Evolutionary conservation across 2,888 invertebrate species (phyloP), one percentile per base, ranked within the genome.

Genomic region (Archaeoteleia sp.): DNA sequence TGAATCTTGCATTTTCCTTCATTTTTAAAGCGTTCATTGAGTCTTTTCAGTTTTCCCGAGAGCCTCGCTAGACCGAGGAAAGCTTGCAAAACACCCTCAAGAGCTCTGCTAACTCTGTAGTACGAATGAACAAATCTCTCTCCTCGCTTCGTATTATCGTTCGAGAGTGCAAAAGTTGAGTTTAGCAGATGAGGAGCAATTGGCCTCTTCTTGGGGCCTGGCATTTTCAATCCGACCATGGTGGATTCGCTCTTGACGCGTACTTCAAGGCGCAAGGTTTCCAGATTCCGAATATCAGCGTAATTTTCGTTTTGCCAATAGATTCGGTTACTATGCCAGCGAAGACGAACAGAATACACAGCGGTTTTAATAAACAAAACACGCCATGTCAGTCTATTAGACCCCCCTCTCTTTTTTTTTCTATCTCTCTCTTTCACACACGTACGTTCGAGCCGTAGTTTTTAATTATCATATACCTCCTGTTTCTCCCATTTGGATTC

Each of bases 391-490:
- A 20, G 54, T 43, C 43, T 55, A 55, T 43, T 55, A 55, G 45
- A 55, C 37, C 20, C 5, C 3, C 20, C 20, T 20, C 20, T 20
- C 20, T 20, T 20, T 4, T 4, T 20, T 5, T 20, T 20, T 20
- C 20, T 20, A 20, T 20, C 20, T 20, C 20, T 4, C 54, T 54
- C 34, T 35, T 29, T 34, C 35, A 45, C 55, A 45, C 35, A 37
- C 30, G 7, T 46, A 57, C 25, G 27, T 39, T 30, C 14, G 37
- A 57, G 46, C 35, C 35, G 32, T 20, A 39, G 46, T 57, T 57
- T 57, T 57, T 57, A 57, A 57, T 57, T 57, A 57, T 39, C 57
- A 57, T 46, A 46, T 40, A 37, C 30, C 27, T 57, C 25, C 23
- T 20, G 57, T 32, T 46, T 23, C 46, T 39, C 29, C 15, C 15